These are phyloP conservation scores for Nothobranchius furzeri DNA, from an alignment of 2,113 vertebrate species.

Conservation along the genomic window DNA sequence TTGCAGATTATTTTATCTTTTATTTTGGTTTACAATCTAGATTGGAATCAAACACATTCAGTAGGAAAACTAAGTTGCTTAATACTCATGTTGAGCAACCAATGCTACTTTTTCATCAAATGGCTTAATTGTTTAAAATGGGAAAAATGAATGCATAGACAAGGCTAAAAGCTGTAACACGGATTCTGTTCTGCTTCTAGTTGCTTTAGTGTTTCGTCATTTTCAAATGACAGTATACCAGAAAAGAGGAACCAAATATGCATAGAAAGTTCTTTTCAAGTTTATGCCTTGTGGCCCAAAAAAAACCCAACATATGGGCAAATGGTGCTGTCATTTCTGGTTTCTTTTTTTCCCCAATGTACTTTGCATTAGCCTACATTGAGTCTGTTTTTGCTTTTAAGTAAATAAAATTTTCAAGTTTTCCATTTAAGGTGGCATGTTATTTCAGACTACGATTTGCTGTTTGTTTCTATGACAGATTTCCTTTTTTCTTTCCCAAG, in stretches of 20 bases:
- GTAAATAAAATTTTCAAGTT: constrained; percentile 76
- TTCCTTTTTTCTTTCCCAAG: background rate
- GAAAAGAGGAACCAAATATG: background rate
- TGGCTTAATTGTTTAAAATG: background rate
- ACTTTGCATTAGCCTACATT: constrained; percentile 50
- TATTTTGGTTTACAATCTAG: constrained; percentile 19
- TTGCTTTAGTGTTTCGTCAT: constrained; percentile 45
- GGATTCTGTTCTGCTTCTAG: constrained; percentile 52
- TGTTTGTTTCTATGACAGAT: background rate
- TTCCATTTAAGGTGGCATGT: constrained; percentile 18
- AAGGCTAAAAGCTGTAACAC: constrained; percentile 56
- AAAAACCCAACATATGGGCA: constrained; percentile 19
- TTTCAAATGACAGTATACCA: background rate
- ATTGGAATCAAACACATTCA: no score
- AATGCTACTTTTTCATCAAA: background rate
- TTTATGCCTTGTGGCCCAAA: no score
- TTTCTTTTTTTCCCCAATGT: constrained; percentile 51
- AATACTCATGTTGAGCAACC: background rate
- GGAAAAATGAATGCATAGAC: constrained; percentile 26
- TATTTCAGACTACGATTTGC: constrained; percentile 1
- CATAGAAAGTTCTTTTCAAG: background rate
- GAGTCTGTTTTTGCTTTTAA: constrained; percentile 59
- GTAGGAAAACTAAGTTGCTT: no score
- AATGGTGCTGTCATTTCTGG: constrained; percentile 43
- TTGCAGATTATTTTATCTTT: constrained; percentile 59